Base-by-base conservation (phyloP, 2,113 vertebrate species). In the Anarrhichthys ocellatus region DNA sequence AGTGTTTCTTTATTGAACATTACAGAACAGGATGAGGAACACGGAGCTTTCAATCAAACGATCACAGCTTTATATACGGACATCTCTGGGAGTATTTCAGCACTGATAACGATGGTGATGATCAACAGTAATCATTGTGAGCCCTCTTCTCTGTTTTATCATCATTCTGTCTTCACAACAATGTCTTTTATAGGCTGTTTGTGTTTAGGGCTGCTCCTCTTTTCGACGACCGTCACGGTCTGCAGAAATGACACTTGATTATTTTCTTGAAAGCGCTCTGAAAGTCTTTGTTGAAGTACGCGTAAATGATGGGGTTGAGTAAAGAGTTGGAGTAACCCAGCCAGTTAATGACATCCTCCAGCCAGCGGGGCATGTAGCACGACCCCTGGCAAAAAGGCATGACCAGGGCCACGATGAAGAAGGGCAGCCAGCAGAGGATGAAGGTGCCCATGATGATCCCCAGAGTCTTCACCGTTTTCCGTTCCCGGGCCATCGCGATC, bases 401-500 rank as follows among this genome's bases (percentile, higher is more conserved):
- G 62, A 98, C 97, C 56, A 99, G 96, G 6, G 97, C 98, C 81
- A 97, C 97, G 73, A 99, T 98, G 92, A 99, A 99, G 91, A 99
- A 99, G 2, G 98, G 98, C 91, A 99, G 92, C 98, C 98, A 99
- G 92, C 98, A 99, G 73, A 99, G 94, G 82, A 99, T 99, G 91
- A 99, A 99, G 29, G 98, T 99, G 65, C 98, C 98, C 97, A 99
- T 99, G 76, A 99, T 99, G 87, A 99, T 98, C 73, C 98, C 98
- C 88, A 99, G 85, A 0, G 98, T 99, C 93, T 99, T 99, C 72
- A 99, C 98, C 0, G 98, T 97, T 88, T 99, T 99, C 88, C 97
- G 96, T 86, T 99, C 98, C 4, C 98, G 96, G 32, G 97, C 97
- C 88, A 99, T 69, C 27, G 98, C 98, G 92, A 97, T 96, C 91